Evolutionary conservation across 2,888 invertebrate genomes (phyloP).

Genomic region (Operophtera brumata): DNA sequence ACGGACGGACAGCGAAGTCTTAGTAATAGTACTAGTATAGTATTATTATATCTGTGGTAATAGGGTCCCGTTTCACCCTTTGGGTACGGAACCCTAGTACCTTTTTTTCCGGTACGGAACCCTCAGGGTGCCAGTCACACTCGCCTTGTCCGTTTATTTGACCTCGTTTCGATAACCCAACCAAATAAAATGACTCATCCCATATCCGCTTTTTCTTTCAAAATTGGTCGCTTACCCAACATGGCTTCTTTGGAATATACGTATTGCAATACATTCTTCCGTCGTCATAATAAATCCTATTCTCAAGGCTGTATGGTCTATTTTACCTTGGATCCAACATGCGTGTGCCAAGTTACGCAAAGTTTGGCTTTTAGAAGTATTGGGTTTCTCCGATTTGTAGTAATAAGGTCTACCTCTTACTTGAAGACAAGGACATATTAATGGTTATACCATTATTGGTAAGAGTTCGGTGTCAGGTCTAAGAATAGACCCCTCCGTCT

Average conservation of each 20-base stretch:
- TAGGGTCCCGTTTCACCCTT: too few relatives aligned
- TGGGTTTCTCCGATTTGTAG: slow-evolving; percentile 1
- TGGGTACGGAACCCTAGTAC: too few relatives aligned
- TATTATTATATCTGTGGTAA: too few relatives aligned
- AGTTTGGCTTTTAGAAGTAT: not conserved
- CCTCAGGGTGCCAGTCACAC: too few relatives aligned
- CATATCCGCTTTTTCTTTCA: slow-evolving; percentile 24
- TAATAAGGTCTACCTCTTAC: not conserved
- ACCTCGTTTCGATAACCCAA: slow-evolving; percentile 19
- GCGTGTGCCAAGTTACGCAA: not conserved
- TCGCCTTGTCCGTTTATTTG: too few relatives aligned
- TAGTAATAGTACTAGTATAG: too few relatives aligned
- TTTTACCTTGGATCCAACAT: slow-evolving; percentile 5
- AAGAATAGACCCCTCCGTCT: too few relatives aligned
- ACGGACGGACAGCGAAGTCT: too few relatives aligned
- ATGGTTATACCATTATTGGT: too few relatives aligned
- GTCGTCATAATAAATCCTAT: slow-evolving; percentile 8
- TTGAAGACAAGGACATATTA: not conserved
- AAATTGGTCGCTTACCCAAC: slow-evolving; percentile 21
- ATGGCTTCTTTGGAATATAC: slow-evolving; percentile 5
- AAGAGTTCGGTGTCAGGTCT: too few relatives aligned
- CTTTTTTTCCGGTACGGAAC: too few relatives aligned
- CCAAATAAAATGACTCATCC: slow-evolving; percentile 25
- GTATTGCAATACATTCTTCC: not conserved
- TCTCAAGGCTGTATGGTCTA: not conserved